Evolutionary conservation across 2,888 invertebrate species (phyloP), one percentile per base, ranked within the genome.

Genomic region (Phyllotreta cruciferae): DNA sequence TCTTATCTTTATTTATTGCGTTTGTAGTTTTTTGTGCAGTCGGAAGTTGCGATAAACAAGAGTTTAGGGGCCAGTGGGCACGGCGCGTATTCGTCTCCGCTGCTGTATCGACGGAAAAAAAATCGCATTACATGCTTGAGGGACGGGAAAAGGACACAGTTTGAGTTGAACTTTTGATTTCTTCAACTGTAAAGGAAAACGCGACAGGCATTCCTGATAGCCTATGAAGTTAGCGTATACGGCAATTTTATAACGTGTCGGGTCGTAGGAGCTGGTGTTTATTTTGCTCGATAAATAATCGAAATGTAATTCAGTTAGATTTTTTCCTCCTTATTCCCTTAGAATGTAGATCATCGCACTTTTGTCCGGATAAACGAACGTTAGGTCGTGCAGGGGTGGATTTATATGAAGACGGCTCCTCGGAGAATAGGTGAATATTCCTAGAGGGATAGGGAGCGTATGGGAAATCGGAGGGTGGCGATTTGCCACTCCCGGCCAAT

Each of bases 301-400:
- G 24, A 24, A 24, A 24, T 24, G 24, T 24, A 24, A 24, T 24
- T 24, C 24, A 24, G 24, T 24, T 24, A 24, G 24, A 24, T 24
- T 24, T 24, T 24, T 24, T 24, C 24, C 24, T 24, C 24, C 24
- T 24, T 24, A 24, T 24, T 24, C 24, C 2, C 24, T 24, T 24
- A 24, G 24, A 24, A 24, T 24, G 24, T 24, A 24, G 24, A 24
- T 24, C 24, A 49, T 6, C 35, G 62, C 66, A 80, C 62, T 82
- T 84, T 82, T 83, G 10, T 35, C 34, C 9, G 68, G 73, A 74
- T 75, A 74, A 75, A 73, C 72, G 74, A 73, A 73, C 72, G 70
- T 70, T 70, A 68, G 58, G 67, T 72, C 71, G 71, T 74, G 73
- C 70, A 66, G 72, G 73, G 74, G 73, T 66, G 73, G 72, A 71